Base-by-base conservation (phyloP, 2,888 invertebrate species). In the Neuroscelio doddi region DNA sequence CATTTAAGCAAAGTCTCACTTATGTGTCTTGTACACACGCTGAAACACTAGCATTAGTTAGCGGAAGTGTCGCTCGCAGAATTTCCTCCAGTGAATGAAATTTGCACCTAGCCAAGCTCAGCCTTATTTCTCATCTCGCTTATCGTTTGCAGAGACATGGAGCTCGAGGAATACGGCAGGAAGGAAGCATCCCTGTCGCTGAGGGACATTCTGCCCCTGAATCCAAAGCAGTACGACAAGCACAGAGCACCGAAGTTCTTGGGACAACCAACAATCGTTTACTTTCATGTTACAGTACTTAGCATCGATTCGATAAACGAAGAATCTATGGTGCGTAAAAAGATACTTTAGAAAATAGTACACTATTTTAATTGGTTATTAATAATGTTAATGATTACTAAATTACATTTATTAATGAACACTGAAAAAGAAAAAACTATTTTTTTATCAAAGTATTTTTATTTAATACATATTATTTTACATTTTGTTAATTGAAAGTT, bases 281-380 rank as follows among this genome's bases (percentile, higher is more conserved):
- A 95, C 83, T 96, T 95, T 79, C 95, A 95, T 80, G 95, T 95
- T 45, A 95, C 95, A 5, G 95, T 95, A 1, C 86, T 95, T 62
- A 95, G 95, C 42, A 86, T 96, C 72, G 96, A 96, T 86, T 96
- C 96, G n/a, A 96, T 97, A 70, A 95, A 96, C 80, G 97, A 96
- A 83, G 95, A 96, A 85, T 95, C 95, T 36, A 97, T 97, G 96
- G 94, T 93, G 84, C 30, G 57, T 62, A 50, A 26, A 44, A 8
- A 32, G 3, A 32, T 8, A 3, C 9, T 32, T 32, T 32, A 32
- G 3, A 21, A 21, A 5, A 21, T 5, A n/a, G n/a, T n/a, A n/a
- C n/a, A n/a, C n/a, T n/a, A n/a, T n/a, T n/a, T n/a, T n/a, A n/a
- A n/a, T n/a, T n/a, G n/a, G n/a, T n/a, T n/a, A n/a, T n/a, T n/a